These are phyloP conservation scores for Glossophaga mutica DNA, from an alignment of 2,797 vertebrate species.

Conservation along the genomic window DNA sequence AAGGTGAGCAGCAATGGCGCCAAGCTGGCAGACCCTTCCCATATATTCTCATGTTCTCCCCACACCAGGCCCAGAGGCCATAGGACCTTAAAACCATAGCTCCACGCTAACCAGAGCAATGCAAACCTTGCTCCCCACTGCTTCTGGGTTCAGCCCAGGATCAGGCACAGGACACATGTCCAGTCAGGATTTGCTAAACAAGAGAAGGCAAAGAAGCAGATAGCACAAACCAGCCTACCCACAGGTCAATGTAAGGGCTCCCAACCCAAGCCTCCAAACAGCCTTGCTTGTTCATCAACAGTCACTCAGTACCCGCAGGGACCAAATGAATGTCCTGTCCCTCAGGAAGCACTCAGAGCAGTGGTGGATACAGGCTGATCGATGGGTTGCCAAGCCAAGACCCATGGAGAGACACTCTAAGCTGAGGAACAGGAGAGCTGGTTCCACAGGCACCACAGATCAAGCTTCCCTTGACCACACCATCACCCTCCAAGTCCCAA, in stretches of 20 bases:
- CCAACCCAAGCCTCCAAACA: not conserved
- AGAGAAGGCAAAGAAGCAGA: not conserved
- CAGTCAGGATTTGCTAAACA: not conserved
- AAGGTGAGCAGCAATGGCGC: accelerated
- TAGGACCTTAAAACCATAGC: not conserved
- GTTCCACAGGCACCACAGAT: not conserved
- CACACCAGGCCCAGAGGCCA: not conserved
- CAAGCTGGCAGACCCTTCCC: not conserved
- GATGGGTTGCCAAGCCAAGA: not conserved
- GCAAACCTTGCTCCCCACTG: not conserved
- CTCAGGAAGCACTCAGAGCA: not conserved
- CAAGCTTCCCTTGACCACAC: not conserved
- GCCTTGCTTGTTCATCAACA: not conserved
- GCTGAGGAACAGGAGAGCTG: not conserved
- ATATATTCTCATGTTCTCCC: not conserved
- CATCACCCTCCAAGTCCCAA: not conserved
- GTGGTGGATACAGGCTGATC: no score
- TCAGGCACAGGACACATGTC: not conserved
- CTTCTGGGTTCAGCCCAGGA: not conserved
- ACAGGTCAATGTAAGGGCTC: not conserved
- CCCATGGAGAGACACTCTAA: not conserved
- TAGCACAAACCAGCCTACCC: not conserved
- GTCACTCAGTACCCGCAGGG: not conserved
- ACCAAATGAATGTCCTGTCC: not conserved
- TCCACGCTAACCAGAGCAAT: not conserved